Evolutionary conservation across 2,797 vertebrate species (phyloP), one percentile per base, ranked within the genome.

Genomic region (Lates japonicus): DNA sequence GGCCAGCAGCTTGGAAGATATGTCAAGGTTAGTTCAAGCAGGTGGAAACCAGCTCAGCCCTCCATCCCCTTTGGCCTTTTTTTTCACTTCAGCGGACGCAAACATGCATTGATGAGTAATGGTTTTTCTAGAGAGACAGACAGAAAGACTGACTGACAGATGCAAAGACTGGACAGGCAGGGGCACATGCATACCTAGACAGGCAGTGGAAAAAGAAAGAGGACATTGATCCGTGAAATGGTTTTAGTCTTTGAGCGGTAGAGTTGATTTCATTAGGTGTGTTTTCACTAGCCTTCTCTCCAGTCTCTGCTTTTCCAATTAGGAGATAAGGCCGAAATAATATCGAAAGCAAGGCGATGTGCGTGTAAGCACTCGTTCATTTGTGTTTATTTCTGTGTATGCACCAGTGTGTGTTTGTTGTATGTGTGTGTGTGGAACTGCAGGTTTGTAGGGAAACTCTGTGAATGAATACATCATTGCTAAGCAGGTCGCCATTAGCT

Each of bases 191-290:
- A 89, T 81, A 81, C 49, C n/a, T n/a, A 80, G 84, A 84, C 82
- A 70, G 84, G 70, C 87, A 65, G 72, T n/a, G n/a, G n/a, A n/a
- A 78, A 93, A 74, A 80, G 90, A 93, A 91, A 88, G 81, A 90
- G 86, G 88, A 95, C 94, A 91, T 94, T 93, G 93, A 95, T 95
- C 93, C 93, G 85, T 95, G 95, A 95, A 95, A 96, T 96, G 88
- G 91, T 94, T 96, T 95, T 92, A 94, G 93, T 93, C 88, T 93
- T 91, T 91, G 84, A 93, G 91, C 83, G 59, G n/a, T n/a, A 89
- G 90, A 90, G 92, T 94, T 96, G 95, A 95, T 96, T 95, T n/a
- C n/a, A 95, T 92, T 77, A 91, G 89, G 90, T 93, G 86, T 94
- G 92, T 93, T 95, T 94, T 92, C 89, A 88, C 88, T 92, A 84